Base-by-base conservation (phyloP, 1,140 invertebrate genomes). In the Lepidurus arcticus region DNA sequence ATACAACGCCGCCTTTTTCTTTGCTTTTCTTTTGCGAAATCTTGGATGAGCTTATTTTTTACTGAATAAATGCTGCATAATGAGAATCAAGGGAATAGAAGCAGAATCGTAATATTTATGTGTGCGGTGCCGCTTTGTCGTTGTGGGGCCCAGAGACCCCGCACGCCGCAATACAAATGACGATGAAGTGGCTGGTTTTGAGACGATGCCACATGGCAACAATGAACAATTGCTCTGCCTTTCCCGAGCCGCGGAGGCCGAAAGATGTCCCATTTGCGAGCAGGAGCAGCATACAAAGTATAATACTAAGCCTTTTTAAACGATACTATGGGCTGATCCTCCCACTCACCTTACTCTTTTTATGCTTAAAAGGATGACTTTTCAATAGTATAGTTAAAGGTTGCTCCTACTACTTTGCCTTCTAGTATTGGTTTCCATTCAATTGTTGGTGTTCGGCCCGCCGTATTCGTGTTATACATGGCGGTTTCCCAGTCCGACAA, bases 371-470 rank as follows among this genome's bases (percentile, higher is more conserved):
- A 65, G 53, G 53, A 65, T 65, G 53, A 65, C 53, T 65, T 65
- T 65, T 65, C 53, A 65, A 65, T 65, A 65, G 53, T 65, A 21
- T 21, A 65, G 53, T 65, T 65, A 65, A 47, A 65, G 53, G 53
- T 65, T 65, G n/a, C 21, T 65, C 53, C 21, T 65, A 65, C 53
- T 65, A 65, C 21, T 65, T 65, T 65, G 21, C 53, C 53, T 16
- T 1, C 45, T 65, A 65, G 53, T 65, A 65, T 65, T 65, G 53
- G 53, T 21, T 65, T 65, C 53, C 53, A 65, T 65, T 21, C 53
- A 65, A 65, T 65, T 21, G 53, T 65, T 9, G n/a, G 13, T 65
- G 21, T 7, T 65, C 53, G 53, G 53, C 53, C 53, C 53, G 21
- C 16, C 53, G 53, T 65, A 7, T 65, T 65, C 16, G 53, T n/a